Percentiles rank a stretch among this genome's conserved stretches.
These are phyloP conservation scores for Sebastolobus altivelis DNA, from an alignment of 2,797 vertebrate species.

Conservation along the genomic window DNA sequence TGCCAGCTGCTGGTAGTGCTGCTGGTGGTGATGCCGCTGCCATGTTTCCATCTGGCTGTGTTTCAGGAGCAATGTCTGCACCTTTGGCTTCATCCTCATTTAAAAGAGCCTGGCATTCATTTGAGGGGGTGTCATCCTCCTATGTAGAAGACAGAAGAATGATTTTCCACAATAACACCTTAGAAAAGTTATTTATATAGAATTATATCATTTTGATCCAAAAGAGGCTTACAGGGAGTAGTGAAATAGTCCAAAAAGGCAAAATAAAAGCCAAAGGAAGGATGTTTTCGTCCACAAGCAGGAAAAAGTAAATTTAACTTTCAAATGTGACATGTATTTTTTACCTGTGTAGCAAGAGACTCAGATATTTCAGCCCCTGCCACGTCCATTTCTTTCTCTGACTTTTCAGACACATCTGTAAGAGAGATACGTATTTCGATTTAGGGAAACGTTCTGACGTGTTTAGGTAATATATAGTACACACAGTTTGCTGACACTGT, in stretches of 20 bases:
- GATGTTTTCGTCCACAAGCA: neutral
- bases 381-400: conserved; percentile 19
- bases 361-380: neutral
- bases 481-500: neutral
- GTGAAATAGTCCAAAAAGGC: neutral
- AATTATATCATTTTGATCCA: neutral
- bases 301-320: neutral
- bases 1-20: neutral
- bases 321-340: neutral
- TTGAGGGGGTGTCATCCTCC: conserved; percentile 32
- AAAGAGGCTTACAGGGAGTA: neutral
- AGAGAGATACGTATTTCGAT: neutral
- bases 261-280: neutral
- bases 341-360: conserved; percentile 62
- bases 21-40: neutral
- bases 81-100: conserved; percentile 33
- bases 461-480: neutral
- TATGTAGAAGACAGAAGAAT: conserved; percentile 13
- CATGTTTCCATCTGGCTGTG: neutral
- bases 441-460: neutral
- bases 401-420: conserved; percentile 39
- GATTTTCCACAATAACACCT: neutral
- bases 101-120: conserved; percentile 7
- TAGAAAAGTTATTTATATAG: neutral
- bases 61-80: conserved; percentile 36